Base-by-base conservation (phyloP, 2,888 invertebrate genomes). In the Diabrotica balteata region DNA sequence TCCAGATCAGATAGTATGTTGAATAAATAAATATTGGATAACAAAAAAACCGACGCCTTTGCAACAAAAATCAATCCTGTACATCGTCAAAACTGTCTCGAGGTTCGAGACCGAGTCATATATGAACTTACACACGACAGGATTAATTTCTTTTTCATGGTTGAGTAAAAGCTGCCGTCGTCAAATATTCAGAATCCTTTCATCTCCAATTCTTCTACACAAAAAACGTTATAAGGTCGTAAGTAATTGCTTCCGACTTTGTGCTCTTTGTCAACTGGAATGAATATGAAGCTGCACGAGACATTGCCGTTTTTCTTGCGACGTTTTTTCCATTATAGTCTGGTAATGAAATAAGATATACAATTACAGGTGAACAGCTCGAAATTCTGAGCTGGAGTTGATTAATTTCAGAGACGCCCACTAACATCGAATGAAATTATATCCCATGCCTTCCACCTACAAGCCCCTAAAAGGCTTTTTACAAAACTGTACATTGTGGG, bases 221-320 rank as follows among this genome's bases (percentile, higher is more conserved):
- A 53, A 66, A 69, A 69, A 59, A 42, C 59, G 59, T 43, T 65
- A 72, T 61, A 64, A 63, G 66, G 66, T 72, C 70, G 68, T 72
- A 68, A 70, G 70, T 72, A 72, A 72, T 72, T 72, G 70, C 72
- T 71, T 72, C 53, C 67, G 59, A 64, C 59, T 67, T 62, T 61
- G 64, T 62, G 46, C 62, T 71, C 59, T 64, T 70, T 68, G 66
- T 69, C 68, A 59, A 61, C 64, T 66, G 54, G 55, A 54, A 60
- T 63, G 68, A 59, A 67, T 71, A 69, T 67, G 66, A 71, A 59
- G 63, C 67, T 51, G 66, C 59, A 67, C 57, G 57, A 72, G 71
- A 72, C 70, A 69, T 60, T 71, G 67, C 69, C 68, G 68, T 63
- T 63, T 61, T 44, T 43, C 52, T 61, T 61, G 51, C 32, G 42